Evolutionary conservation across 2,797 vertebrate species (phyloP).

Genomic region (Acridotheres tristis): DNA sequence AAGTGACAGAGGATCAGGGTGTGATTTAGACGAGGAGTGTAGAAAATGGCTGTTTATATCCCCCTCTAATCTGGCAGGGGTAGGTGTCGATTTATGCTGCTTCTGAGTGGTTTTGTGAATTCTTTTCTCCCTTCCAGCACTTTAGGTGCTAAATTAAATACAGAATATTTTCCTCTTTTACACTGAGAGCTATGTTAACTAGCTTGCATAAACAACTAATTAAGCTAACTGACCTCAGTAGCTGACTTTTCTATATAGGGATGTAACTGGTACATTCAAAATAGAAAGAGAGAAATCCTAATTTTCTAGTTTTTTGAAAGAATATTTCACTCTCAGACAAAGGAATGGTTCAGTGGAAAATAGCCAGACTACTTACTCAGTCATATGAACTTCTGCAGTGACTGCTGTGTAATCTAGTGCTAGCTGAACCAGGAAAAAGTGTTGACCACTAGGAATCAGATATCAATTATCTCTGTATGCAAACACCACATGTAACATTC

Average conservation of each 20-base stretch:
- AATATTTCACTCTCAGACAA: constrained; percentile 42
- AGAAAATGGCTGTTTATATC: not conserved
- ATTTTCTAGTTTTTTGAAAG: constrained; percentile 38
- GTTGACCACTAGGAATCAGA: not conserved
- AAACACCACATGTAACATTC: not conserved
- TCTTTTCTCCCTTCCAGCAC: not conserved
- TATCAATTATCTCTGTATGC: constrained; percentile 14
- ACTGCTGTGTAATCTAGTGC: constrained; percentile 16
- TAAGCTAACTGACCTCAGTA: not conserved
- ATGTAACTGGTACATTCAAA: constrained; percentile 8
- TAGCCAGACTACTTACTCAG: constrained; percentile 36
- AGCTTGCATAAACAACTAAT: not conserved
- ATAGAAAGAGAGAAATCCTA: not conserved
- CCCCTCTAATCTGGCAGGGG: not conserved
- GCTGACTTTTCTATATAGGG: constrained; percentile 20
- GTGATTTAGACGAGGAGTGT: not conserved
- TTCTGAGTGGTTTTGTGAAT: not conserved
- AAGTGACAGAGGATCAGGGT: not conserved
- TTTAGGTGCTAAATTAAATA: not conserved
- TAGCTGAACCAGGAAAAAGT: constrained; percentile 34
- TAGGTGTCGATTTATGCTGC: not conserved
- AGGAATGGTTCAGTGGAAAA: constrained; percentile 25
- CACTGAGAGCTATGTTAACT: not conserved
- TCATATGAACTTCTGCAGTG: constrained; percentile 42
- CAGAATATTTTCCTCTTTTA: not conserved